Percentiles rank a stretch among this genome's conserved stretches.
phyloP scores from a whole-genome alignment of 2,888 invertebrate species.

The Hanleya hanleyi region DNA sequence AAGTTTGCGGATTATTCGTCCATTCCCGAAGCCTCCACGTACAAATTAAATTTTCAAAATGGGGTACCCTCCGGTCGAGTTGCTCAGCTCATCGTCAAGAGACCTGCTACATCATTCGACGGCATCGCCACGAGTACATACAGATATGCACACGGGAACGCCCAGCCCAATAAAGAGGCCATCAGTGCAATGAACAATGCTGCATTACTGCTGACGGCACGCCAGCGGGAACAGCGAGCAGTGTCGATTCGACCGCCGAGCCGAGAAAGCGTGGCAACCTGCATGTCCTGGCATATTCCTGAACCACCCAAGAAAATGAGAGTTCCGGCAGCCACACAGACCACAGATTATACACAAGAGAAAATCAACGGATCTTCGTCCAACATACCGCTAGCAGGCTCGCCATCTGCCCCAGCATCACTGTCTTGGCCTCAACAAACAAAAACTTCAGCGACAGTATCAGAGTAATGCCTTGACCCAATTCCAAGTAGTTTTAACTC shows the following conservation, averaged over 20 bases:
- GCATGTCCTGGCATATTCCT: slow-evolving; percentile 59
- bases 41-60: slow-evolving; percentile 57
- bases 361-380: not conserved
- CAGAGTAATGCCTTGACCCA: too few relatives aligned
- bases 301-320: slow-evolving; percentile 24
- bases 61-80: not conserved
- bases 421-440: not conserved
- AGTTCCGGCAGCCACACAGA: slow-evolving; percentile 42
- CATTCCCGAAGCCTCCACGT: slow-evolving; percentile 60
- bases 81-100: slow-evolving; percentile 51
- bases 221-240: slow-evolving; percentile 50
- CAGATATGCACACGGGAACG: slow-evolving; percentile 62
- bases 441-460: not conserved
- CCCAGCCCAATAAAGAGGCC: slow-evolving; percentile 54
- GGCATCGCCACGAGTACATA: slow-evolving; percentile 58
- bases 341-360: slow-evolving; percentile 31
- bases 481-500: too few relatives aligned
- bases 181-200: slow-evolving; percentile 61
- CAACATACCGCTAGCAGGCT: not conserved
- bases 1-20: slow-evolving; percentile 41
- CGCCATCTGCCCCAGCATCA: not conserved
- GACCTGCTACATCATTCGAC: slow-evolving; percentile 65
- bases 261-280: slow-evolving; percentile 62
- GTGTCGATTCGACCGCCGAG: slow-evolving; percentile 44
- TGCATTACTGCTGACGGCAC: slow-evolving; percentile 50